Evolutionary conservation across 92 coral and sea anemone species (phyloP), one percentile per base, ranked within the genome.

Genomic region (Porites lobata): DNA sequence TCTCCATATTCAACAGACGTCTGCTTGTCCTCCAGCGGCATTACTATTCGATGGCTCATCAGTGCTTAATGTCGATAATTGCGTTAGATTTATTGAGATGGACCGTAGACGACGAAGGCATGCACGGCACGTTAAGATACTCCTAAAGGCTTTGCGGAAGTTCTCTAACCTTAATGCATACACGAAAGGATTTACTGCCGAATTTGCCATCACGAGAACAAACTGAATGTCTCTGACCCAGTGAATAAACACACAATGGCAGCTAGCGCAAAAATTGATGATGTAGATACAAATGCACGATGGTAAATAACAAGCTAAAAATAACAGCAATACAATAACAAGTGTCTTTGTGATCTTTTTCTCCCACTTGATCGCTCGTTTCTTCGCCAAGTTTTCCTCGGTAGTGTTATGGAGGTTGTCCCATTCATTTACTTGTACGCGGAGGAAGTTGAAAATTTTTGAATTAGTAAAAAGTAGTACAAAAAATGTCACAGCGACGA

Each of bases 401-500:
- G 67, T 65, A 58, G 72, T 86, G 75, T 86, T 83, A 52, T 80
- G 75, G 1, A 85, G 57, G 17, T 18, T 52, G n/a, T 85, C 89
- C 89, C 89, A 85, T 10, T 76, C 83, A n/a, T 8, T 71, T 6
- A 85, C 83, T 75, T 85, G 83, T 10, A 2, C 1, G 18, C 89
- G 83, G 20, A 85, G 53, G 52, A 51, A 66, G 26, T 68, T 85
- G 69, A 65, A 85, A 50, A 85, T 77, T 22, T 68, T 75, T 2
- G 51, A 14, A 13, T 76, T 57, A 26, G 90, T 86, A 20, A 86
- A 68, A 61, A 86, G 56, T 29, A 91, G 47, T 62, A 88, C 90
- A 19, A 65, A 50, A 20, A 94, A 90, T 9, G 98, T 87, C 15
- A 90, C 78, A 47, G 89, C 85, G 7, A 94, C 91, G 15, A 88